Conservation (phyloP, 2,113 vertebrate species). For the Muntiacus reevesi region DNA sequence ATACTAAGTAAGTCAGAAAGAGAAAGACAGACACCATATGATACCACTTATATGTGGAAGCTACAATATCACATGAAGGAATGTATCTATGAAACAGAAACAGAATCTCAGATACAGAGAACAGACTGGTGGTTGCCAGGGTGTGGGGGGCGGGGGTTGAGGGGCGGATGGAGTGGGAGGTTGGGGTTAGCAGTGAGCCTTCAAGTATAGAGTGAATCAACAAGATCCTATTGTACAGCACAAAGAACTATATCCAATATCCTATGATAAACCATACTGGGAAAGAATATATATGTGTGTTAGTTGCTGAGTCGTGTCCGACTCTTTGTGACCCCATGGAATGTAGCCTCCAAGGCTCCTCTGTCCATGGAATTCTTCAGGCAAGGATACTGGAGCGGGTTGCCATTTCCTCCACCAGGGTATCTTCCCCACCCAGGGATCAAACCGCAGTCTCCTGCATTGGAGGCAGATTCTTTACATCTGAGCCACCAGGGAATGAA, state of each 20-base stretch:
- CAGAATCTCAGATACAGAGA: neutral
- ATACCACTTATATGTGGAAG: neutral
- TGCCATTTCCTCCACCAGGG: neutral
- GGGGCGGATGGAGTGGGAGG: neutral
- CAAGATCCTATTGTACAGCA: neutral
- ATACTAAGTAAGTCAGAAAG: neutral
- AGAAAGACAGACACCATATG: neutral
- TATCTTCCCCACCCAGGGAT: neutral
- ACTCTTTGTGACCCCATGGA: neutral
- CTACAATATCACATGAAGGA: neutral
- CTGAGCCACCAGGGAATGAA: neutral
- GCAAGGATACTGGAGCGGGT: neutral
- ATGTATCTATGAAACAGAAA: neutral
- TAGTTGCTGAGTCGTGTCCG: neutral
- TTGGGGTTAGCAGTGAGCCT: neutral
- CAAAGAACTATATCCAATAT: neutral
- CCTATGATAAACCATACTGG: neutral
- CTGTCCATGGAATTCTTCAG: neutral
- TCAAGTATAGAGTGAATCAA: neutral
- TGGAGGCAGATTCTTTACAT: neutral
- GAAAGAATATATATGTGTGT: neutral
- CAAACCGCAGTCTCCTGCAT: neutral
- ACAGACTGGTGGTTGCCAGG: neutral
- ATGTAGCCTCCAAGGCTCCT: neutral
- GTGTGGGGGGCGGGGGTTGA: neutral